Conservation (phyloP, 2,113 vertebrate genomes). For the Sander lucioperca region DNA sequence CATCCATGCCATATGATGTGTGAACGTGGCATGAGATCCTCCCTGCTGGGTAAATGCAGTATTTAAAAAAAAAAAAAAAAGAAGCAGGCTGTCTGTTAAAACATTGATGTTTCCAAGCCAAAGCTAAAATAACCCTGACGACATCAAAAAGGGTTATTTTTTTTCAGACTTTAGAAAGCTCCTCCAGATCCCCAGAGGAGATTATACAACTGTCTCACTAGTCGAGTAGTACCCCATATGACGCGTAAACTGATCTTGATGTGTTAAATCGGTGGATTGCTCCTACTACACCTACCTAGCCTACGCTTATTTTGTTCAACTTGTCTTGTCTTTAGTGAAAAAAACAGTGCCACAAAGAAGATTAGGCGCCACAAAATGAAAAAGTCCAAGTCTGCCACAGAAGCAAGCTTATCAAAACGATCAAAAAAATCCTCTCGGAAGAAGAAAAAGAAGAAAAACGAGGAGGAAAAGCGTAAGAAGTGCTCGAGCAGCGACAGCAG, state of each 20-base stretch:
- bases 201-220: not conserved
- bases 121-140: not conserved
- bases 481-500: constrained; percentile 77
- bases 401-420: constrained; percentile 86
- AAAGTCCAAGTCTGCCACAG: constrained; percentile 79
- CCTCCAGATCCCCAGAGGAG: not conserved
- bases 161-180: constrained; percentile 2
- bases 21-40: not conserved
- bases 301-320: not conserved
- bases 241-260: not conserved
- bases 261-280: not conserved
- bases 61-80: no score
- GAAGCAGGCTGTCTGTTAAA: not conserved
- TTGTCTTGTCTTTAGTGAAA: constrained; percentile 60
- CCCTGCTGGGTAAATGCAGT: not conserved
- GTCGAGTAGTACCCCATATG: not conserved
- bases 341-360: constrained; percentile 69
- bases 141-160: not conserved
- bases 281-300: not conserved
- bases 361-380: constrained; percentile 83
- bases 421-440: constrained; percentile 91
- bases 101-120: not conserved
- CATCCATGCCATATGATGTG: no score
- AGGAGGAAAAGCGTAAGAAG: constrained; percentile 68
- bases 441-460: constrained; percentile 89